phyloP scores from a whole-genome alignment of 2,113 vertebrate species.

The Gulo gulo region DNA sequence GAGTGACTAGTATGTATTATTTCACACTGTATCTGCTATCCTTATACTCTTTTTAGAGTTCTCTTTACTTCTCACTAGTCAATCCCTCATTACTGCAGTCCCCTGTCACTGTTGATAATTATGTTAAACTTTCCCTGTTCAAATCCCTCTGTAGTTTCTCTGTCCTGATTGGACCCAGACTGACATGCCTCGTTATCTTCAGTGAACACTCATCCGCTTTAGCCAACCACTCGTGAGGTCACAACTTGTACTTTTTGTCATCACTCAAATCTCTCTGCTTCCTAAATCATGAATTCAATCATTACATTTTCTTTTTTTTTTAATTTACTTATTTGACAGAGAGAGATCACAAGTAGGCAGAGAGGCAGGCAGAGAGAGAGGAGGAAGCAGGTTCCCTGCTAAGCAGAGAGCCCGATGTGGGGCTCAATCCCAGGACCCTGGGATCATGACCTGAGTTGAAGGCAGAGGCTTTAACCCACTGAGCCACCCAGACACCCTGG shows the following conservation, averaged over 20 bases:
- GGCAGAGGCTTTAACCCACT: too few species aligned
- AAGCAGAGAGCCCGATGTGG: too few species aligned
- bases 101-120: background rate
- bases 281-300: background rate
- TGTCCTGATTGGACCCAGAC: background rate
- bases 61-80: background rate
- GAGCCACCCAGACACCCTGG: too few species aligned
- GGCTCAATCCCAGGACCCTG: too few species aligned
- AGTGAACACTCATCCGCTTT: background rate
- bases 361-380: too few species aligned
- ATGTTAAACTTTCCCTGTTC: conserved; percentile 25
- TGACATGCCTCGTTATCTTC: background rate
- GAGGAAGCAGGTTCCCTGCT: too few species aligned
- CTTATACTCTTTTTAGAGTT: background rate
- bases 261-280: background rate
- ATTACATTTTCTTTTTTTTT: background rate
- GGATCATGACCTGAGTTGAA: too few species aligned
- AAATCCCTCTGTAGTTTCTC: background rate
- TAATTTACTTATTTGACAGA: too few species aligned
- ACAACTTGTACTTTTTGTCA: background rate
- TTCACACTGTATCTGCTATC: background rate
- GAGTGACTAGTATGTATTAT: background rate
- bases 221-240: background rate
- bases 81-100: background rate
- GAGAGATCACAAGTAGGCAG: too few species aligned